A percentile compares a stretch with the other conserved stretches of the same genome.
These are phyloP conservation scores for Noctilio leporinus DNA, from an alignment of 2,113 vertebrate species.

Conservation along the genomic window DNA sequence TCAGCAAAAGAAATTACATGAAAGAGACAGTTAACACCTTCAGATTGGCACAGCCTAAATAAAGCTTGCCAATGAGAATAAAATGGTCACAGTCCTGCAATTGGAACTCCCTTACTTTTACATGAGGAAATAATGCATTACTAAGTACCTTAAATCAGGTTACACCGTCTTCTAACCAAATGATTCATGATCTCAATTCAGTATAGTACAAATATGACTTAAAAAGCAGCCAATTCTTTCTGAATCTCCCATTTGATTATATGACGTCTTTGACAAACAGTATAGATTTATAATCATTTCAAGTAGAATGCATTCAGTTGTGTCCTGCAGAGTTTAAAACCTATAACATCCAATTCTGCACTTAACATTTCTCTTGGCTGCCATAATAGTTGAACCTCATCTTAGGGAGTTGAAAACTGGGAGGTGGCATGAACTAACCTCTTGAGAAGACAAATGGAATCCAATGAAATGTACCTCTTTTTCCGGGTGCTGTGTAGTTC, in stretches of 20 bases:
- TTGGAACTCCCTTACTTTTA: background rate
- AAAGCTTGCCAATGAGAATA: background rate
- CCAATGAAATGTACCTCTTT: background rate
- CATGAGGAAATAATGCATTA: background rate
- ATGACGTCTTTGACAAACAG: background rate
- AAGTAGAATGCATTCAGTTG: background rate
- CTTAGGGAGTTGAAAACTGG: background rate
- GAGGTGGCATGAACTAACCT: background rate
- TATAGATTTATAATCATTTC: background rate
- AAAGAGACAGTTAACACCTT: background rate
- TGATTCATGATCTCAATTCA: background rate
- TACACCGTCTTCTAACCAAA: background rate
- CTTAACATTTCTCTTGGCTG: background rate
- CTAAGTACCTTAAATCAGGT: background rate
- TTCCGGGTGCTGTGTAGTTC: background rate
- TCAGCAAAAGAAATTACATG: background rate
- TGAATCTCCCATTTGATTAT: background rate
- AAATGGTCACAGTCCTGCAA: background rate
- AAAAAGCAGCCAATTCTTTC: background rate
- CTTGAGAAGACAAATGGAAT: background rate
- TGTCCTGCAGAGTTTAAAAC: background rate
- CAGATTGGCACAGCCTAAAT: background rate
- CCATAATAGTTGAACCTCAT: background rate
- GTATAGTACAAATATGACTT: background rate
- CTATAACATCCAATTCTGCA: background rate